Evolutionary conservation across 2,888 invertebrate species (phyloP).

Genomic region (Megaustenia siamemsis): DNA sequence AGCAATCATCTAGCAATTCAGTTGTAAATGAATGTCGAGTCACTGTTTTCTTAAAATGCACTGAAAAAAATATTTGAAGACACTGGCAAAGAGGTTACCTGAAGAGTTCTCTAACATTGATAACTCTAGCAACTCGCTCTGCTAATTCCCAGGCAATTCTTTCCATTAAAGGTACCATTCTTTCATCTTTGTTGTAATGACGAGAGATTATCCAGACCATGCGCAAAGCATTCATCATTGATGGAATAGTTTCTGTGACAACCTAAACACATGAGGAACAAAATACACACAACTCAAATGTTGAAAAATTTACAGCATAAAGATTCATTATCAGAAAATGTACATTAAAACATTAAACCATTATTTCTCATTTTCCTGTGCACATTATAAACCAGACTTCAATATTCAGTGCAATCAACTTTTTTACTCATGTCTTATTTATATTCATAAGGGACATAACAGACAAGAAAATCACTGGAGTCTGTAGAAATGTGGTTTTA

Average conservation of each 20-base stretch:
- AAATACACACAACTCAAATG: too few species aligned
- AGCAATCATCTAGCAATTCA: too few species aligned
- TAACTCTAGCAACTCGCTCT: conserved; percentile 86
- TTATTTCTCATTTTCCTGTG: neutral
- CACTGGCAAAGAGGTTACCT: conserved; percentile 85
- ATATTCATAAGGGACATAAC: neutral
- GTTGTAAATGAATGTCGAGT: too few species aligned
- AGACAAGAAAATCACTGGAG: too few species aligned
- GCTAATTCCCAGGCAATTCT: conserved; percentile 91
- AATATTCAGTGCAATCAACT: neutral
- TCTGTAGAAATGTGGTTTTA: too few species aligned
- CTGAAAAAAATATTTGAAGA: too few species aligned
- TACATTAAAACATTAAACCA: neutral
- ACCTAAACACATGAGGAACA: conserved; percentile 73
- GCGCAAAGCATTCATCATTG: conserved; percentile 90
- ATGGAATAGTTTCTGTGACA: conserved; percentile 87
- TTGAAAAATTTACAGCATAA: too few species aligned
- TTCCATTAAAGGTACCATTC: conserved; percentile 90
- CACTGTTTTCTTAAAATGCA: too few species aligned
- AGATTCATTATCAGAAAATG: neutral
- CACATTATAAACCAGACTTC: neutral
- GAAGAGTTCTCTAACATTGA: conserved; percentile 88
- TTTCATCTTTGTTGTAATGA: conserved; percentile 90
- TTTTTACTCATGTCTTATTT: neutral
- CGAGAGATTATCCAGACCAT: conserved; percentile 95